Evolutionary conservation across 2,797 vertebrate species (phyloP), one percentile per base, ranked within the genome.

Genomic region (Otolemur crassicaudatus): DNA sequence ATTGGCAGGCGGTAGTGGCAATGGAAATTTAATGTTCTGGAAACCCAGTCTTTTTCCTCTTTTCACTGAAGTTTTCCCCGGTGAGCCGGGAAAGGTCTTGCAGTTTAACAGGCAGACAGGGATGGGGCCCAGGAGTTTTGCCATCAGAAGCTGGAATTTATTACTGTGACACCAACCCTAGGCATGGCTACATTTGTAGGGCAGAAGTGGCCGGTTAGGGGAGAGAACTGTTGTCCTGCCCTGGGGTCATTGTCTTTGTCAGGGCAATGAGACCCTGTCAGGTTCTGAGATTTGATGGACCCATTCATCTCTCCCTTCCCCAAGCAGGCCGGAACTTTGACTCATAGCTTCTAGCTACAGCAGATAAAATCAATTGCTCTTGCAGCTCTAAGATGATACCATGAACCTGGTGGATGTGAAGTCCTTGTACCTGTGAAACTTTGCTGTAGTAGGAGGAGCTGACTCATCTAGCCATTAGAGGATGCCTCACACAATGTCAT

Each of bases 11-110:
- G 29, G 69, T 20, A 63, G 73, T 70, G 77, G 91, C 94, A 84
- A 87, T 93, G 90, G 95, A 79, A 95, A 85, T 94, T 96, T 96
- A 97, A 96, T 97, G 94, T 96, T 96, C 96, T 95, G 96, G 96
- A 97, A 97, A 96, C 17, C 37, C 73, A 46, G 49, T 70, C 93
- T 88, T 97, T 96, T 90, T 37, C 81, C 53, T 93, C 46, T 90
- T 86, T 95, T 70, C 75, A 87, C 77, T 0, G 3, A 85, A 76
- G n/a, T 93, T 95, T 96, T 77, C 96, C 94, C 91, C 95, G 69
- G 77, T 86, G 96, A 97, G 73, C 23, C 75, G 73, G 79, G 49
- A 95, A 95, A 97, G 94, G 91, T 84, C 93, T 97, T 94, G 69
- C 46, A 58, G 79, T 60, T 95, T 96, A 95, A 82, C 83, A 95